Percentiles rank a stretch among this genome's conserved stretches.
phyloP scores from a whole-genome alignment of 1,140 invertebrate genomes.

The Tribolium castaneum region DNA sequence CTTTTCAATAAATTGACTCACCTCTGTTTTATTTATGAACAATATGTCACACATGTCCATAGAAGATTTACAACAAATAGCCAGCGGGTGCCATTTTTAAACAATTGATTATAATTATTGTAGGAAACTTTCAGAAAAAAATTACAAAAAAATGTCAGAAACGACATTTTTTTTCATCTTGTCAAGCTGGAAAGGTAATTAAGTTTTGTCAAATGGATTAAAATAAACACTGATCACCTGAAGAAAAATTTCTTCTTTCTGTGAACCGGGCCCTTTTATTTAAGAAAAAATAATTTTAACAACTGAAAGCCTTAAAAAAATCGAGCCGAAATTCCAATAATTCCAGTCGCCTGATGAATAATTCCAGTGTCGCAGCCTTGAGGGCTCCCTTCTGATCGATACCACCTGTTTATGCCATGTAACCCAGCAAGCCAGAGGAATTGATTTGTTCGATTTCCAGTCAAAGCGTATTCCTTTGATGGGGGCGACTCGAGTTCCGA shows the following conservation, averaged over 20 bases:
- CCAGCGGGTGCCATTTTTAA: too few species aligned
- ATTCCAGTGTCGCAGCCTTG: not conserved
- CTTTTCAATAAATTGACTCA: conserved; percentile 10
- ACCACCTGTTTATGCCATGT: conserved; percentile 6
- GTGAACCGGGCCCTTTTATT: too few species aligned
- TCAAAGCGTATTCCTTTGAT: conserved; percentile 70
- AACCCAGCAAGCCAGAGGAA: not conserved
- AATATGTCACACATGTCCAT: not conserved
- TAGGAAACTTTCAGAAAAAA: too few species aligned
- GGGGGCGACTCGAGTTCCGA: conserved; percentile 70
- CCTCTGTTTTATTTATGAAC: not conserved
- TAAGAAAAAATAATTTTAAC: not conserved
- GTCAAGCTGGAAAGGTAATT: too few species aligned
- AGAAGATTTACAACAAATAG: too few species aligned
- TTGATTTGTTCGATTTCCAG: conserved; percentile 60
- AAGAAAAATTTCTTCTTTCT: too few species aligned
- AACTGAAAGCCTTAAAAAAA: not conserved
- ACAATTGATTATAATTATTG: too few species aligned
- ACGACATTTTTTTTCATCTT: too few species aligned
- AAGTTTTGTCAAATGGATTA: too few species aligned
- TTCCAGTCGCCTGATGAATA: conserved; percentile 12
- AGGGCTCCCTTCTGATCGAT: not conserved
- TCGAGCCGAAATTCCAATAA: not conserved
- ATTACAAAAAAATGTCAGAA: too few species aligned
- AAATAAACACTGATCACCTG: too few species aligned